These are phyloP conservation scores for Erpornis zantholeuca DNA, from an alignment of 2,113 vertebrate genomes.

Conservation along the genomic window DNA sequence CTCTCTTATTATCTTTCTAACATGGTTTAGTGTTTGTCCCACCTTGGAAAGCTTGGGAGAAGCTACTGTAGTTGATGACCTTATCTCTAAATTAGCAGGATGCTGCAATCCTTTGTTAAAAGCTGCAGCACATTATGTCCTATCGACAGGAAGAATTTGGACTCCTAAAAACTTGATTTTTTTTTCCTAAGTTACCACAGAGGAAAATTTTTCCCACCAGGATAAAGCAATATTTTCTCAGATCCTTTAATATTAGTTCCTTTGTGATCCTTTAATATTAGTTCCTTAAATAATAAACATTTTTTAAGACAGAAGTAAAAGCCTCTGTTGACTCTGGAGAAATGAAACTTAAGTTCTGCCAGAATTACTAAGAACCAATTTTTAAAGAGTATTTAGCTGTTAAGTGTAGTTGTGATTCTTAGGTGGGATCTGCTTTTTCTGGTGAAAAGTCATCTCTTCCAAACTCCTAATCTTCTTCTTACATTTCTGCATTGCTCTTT, in stretches of 20 bases:
- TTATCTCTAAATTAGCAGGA: background rate
- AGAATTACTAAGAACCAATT: background rate
- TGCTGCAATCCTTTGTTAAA: background rate
- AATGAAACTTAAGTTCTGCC: background rate
- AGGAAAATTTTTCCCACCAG: background rate
- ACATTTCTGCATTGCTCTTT: background rate
- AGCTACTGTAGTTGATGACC: background rate
- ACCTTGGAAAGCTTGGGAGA: background rate
- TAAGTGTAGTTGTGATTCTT: background rate
- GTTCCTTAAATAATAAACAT: background rate
- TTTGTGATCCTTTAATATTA: background rate
- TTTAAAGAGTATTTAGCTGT: background rate
- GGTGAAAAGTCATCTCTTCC: background rate
- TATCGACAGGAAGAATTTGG: accelerated
- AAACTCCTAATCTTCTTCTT: background rate
- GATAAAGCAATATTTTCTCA: background rate
- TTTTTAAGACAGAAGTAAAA: background rate
- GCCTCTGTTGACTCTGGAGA: background rate
- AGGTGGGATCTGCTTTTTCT: background rate
- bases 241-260: background rate
- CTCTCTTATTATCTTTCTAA: background rate
- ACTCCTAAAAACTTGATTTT: background rate
- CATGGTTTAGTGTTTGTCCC: background rate
- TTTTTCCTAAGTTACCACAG: background rate
- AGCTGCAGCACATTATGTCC: background rate